Percentiles rank a stretch among this genome's conserved stretches.
Evolutionary conservation across 2,113 vertebrate species (phyloP).

Genomic region (Hydrochoerus hydrochaeris): DNA sequence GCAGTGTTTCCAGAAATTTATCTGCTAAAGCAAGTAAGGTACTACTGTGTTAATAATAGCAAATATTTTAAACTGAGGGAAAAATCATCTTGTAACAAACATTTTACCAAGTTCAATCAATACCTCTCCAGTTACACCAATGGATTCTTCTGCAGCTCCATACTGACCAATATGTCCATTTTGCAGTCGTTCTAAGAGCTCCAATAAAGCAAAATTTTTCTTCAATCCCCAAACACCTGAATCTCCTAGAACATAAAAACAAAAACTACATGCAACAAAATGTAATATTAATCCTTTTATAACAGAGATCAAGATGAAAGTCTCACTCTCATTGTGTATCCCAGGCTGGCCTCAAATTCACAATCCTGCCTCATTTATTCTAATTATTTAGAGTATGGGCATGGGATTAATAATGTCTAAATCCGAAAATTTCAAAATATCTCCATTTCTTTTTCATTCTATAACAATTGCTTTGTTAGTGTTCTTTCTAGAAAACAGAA

Average conservation of each 20-base stretch:
- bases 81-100: not conserved
- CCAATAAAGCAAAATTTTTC: conserved; percentile 98
- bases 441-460: not conserved
- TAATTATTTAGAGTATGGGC: not conserved
- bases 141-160: conserved; percentile 91
- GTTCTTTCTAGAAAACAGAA: not conserved
- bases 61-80: not conserved
- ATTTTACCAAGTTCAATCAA: conserved; percentile 45
- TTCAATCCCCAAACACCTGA: conserved; percentile 99
- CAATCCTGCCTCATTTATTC: not conserved
- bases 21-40: not conserved
- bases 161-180: conserved; percentile 94
- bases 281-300: conserved; percentile 14
- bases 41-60: not conserved
- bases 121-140: conserved; percentile 97
- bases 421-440: conserved; percentile 3
- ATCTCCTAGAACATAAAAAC: conserved; percentile 88
- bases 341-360: not conserved
- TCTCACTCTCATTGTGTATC: not conserved
- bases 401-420: conserved; percentile 30
- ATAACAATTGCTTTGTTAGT: conserved; percentile 37
- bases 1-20: not conserved
- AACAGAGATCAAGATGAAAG: not conserved
- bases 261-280: conserved; percentile 68
- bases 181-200: conserved; percentile 96